Conservation (phyloP, 2,888 invertebrate genomes). For the Drosophila helvetica region DNA sequence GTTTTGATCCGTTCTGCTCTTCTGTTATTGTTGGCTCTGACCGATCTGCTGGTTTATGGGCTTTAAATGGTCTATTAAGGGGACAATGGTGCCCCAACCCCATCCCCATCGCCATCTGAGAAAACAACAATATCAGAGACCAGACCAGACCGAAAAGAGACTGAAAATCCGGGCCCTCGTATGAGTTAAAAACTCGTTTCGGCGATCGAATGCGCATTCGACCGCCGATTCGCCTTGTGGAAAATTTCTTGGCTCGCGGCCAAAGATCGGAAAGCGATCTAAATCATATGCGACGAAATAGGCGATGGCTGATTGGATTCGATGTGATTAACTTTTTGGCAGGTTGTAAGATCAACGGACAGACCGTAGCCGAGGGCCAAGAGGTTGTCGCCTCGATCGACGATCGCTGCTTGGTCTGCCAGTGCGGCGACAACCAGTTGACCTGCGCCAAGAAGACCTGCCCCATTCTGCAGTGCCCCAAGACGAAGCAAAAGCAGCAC, state of each 20-base stretch:
- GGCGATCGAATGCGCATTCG: constrained; percentile 38
- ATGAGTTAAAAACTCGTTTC: constrained; percentile 71
- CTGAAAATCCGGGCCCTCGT: constrained; percentile 39
- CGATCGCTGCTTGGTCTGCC: constrained; percentile 94
- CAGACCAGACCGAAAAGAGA: background rate
- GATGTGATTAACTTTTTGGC: constrained; percentile 70
- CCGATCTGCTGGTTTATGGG: constrained; percentile 76
- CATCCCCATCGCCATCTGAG: constrained; percentile 30
- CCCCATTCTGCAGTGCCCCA: constrained; percentile 93
- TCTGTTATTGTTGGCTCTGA: constrained; percentile 37
- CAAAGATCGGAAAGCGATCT: constrained; percentile 51
- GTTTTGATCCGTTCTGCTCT: constrained; percentile 36
- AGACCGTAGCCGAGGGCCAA: constrained; percentile 91
- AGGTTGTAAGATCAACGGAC: constrained; percentile 94
- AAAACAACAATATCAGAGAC: constrained; percentile 3
- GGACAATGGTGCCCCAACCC: constrained; percentile 72
- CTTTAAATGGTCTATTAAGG: constrained; percentile 80
- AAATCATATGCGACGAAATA: constrained; percentile 45
- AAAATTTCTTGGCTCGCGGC: constrained; percentile 71
- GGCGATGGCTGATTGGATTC: constrained; percentile 60
- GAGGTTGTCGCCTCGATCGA: constrained; percentile 90
- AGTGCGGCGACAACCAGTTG: constrained; percentile 89
- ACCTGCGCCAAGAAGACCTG: constrained; percentile 94
- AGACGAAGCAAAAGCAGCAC: constrained; percentile 87
- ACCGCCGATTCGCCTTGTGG: constrained; percentile 72